These are phyloP conservation scores for Muschampia plurimacula DNA, from an alignment of 2,888 invertebrate species.

Conservation along the genomic window DNA sequence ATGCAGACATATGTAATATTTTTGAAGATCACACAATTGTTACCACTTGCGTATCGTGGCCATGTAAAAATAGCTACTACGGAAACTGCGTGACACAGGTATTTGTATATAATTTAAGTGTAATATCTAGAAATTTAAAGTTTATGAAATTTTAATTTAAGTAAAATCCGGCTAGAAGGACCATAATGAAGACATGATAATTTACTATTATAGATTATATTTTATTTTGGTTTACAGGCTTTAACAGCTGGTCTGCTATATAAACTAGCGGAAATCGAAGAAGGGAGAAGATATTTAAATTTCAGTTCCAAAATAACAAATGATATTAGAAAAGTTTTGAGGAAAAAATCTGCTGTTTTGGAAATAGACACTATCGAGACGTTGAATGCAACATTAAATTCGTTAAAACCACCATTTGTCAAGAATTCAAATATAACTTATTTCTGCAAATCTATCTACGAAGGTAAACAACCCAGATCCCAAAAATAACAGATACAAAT, in stretches of 20 bases:
- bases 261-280: slow-evolving; percentile 67
- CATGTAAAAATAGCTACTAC: slow-evolving; percentile 59
- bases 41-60: slow-evolving; percentile 64
- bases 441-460: slow-evolving; percentile 62
- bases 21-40: slow-evolving; percentile 71
- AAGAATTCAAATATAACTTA: slow-evolving; percentile 56
- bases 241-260: slow-evolving; percentile 62
- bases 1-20: slow-evolving; percentile 74
- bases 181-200: neutral
- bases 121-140: neutral
- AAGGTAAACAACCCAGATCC: slow-evolving; percentile 52
- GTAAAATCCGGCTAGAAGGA: neutral
- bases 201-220: neutral
- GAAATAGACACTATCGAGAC: slow-evolving; percentile 58
- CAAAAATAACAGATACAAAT: slow-evolving; percentile 47
- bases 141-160: neutral
- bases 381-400: slow-evolving; percentile 60
- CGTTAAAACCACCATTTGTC: slow-evolving; percentile 58
- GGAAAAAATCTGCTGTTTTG: slow-evolving; percentile 58
- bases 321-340: slow-evolving; percentile 68
- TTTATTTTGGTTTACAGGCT: slow-evolving; percentile 56
- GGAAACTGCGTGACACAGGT: slow-evolving; percentile 66
- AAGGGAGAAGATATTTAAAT: slow-evolving; percentile 73
- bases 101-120: neutral
- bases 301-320: slow-evolving; percentile 70